Conservation (phyloP, 2,888 invertebrate genomes). For the Synanthedon tipuliformis region DNA sequence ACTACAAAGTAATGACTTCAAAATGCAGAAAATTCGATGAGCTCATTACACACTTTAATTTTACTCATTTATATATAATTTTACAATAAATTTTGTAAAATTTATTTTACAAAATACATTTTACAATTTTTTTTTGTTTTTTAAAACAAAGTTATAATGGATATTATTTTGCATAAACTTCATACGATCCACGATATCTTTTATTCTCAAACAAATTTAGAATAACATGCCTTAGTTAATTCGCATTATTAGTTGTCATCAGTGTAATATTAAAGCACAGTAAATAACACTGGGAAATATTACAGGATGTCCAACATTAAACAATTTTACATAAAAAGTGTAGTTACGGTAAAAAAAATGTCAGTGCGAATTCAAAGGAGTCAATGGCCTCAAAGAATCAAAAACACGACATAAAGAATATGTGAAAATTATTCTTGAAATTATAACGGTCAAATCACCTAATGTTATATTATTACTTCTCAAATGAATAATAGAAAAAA, state of each 20-base stretch:
- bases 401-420: neutral
- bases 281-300: constrained; percentile 13
- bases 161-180: no score
- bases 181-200: no score
- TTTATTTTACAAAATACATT: no score
- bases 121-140: no score
- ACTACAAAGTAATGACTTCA: no score
- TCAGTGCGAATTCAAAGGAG: neutral
- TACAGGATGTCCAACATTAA: constrained; percentile 24
- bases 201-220: neutral
- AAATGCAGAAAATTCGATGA: no score
- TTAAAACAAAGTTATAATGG: no score
- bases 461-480: no score
- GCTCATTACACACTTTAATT: no score
- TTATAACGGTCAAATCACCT: neutral
- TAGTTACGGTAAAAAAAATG: neutral
- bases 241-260: neutral
- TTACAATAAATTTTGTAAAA: no score
- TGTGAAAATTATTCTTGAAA: neutral
- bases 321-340: constrained; percentile 6
- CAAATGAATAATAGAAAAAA: no score
- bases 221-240: neutral
- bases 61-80: no score
- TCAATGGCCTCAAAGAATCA: neutral
- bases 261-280: neutral